phyloP scores from a whole-genome alignment of 2,113 vertebrate genomes.

The Chamaetylas fuelleborni region DNA sequence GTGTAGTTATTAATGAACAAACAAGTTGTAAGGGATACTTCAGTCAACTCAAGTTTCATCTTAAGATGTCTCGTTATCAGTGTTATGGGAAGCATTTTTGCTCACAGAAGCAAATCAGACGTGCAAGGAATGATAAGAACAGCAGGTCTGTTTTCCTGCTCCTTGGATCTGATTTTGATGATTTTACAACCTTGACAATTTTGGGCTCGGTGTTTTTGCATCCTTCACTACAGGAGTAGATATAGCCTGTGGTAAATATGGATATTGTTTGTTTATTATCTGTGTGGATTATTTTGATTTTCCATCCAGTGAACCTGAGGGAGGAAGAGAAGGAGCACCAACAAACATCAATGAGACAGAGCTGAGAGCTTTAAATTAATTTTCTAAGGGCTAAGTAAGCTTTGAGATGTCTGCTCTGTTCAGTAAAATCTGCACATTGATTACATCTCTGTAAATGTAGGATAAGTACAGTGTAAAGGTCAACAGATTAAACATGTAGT shows the following conservation, averaged over 20 bases:
- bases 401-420: neutral
- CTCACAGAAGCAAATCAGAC: neutral
- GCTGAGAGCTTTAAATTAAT: neutral
- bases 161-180: neutral
- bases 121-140: neutral
- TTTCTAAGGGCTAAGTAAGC: neutral
- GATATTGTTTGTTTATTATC: neutral
- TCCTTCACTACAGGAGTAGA: neutral
- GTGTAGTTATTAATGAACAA: neutral
- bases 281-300: neutral
- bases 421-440: constrained; percentile 41
- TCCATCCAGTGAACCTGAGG: neutral
- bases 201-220: neutral
- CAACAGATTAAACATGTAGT: constrained; percentile 64
- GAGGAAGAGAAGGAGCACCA: neutral
- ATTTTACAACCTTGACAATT: neutral
- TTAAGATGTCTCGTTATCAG: neutral
- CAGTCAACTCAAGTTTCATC: neutral
- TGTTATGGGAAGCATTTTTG: neutral
- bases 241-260: neutral
- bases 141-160: neutral
- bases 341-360: neutral
- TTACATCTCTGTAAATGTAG: constrained; percentile 47
- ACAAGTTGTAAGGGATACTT: neutral
- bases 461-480: constrained; percentile 66